Base-by-base conservation (phyloP, 2,113 vertebrate genomes). In the Ia io region DNA sequence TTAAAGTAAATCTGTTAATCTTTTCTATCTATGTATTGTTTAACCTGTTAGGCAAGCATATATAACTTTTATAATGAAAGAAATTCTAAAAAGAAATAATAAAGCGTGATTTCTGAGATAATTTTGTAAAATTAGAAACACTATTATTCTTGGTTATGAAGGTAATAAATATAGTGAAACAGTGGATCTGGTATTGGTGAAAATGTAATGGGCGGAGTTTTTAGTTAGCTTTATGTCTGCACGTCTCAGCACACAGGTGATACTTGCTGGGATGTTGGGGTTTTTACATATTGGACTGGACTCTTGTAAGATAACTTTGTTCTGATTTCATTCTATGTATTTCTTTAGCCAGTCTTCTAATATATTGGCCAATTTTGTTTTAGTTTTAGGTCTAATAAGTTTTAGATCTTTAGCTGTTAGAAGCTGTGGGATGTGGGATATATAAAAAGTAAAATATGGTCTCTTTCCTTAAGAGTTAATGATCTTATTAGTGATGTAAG, bases 241-340 rank as follows among this genome's bases (percentile, higher is more conserved):
- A 44, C 23, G 20, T 87, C 16, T 23, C 32, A 83, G 49, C 35
- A 56, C 20, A 74, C 6, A 85, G 30, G 22, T 37, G 28, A 90
- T 63, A n/a, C 6, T 84, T 84, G 51, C 0, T 82, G 63, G 18
- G 25, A 2, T 71, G 9, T 28, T 85, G 69, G 22, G 6, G 35
- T n/a, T 76, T 90, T 92, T 28, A 40, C 11, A 11, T 71, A 71
- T 40, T 74, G 32, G 10, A 65, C 28, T 67, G n/a, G 44, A 80
- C 71, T 85, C 59, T 76, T 69, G 22, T 69, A 28, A 80, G 44
- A 22, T 89, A 69, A 83, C 67, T 77, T 32, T 4, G 56, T 30
- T 84, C 49, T 91, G 14, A 85, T 94, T 88, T 95, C 78, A 89
- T 94, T 91, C 63, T 95, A 1, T 77, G 40, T 87, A n/a, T 83